phyloP scores from a whole-genome alignment of 1,140 invertebrate genomes.

The Conus ventricosus region DNA sequence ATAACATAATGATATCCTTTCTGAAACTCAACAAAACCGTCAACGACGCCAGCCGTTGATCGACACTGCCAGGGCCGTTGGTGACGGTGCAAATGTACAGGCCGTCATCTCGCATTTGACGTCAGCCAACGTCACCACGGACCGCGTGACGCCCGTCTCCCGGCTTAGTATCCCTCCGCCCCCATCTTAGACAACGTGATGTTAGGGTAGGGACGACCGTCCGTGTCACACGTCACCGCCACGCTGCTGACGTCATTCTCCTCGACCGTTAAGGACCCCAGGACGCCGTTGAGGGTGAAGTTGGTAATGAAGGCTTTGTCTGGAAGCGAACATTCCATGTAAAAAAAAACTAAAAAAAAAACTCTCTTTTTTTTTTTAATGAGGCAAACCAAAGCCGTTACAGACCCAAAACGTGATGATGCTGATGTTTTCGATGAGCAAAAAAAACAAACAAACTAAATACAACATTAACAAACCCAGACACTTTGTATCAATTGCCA shows the following conservation, averaged over 20 bases:
- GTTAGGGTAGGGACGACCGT: neutral
- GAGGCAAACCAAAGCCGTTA: too few species aligned
- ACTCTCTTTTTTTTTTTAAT: too few species aligned
- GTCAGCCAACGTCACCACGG: neutral
- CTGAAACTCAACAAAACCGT: neutral
- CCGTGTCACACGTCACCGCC: neutral
- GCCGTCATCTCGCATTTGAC: neutral
- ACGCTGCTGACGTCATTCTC: neutral
- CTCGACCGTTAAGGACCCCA: neutral
- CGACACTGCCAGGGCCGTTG: neutral
- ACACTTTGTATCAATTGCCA: too few species aligned
- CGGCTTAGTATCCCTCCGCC: neutral
- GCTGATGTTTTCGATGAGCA: too few species aligned
- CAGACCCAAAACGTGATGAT: too few species aligned
- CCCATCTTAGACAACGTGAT: constrained; percentile 6
- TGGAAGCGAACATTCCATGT: neutral
- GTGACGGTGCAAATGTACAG: constrained; percentile 10
- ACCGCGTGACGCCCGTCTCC: neutral
- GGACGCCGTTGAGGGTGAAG: neutral
- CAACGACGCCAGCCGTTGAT: neutral
- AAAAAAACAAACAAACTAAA: too few species aligned
- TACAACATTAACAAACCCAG: too few species aligned
- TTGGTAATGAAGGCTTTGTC: neutral
- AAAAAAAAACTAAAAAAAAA: too few species aligned
- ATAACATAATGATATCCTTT: neutral